A percentile compares a stretch with the other conserved stretches of the same genome.
phyloP scores from a whole-genome alignment of 2,113 vertebrate species.

The Sphyrna mokarran region DNA sequence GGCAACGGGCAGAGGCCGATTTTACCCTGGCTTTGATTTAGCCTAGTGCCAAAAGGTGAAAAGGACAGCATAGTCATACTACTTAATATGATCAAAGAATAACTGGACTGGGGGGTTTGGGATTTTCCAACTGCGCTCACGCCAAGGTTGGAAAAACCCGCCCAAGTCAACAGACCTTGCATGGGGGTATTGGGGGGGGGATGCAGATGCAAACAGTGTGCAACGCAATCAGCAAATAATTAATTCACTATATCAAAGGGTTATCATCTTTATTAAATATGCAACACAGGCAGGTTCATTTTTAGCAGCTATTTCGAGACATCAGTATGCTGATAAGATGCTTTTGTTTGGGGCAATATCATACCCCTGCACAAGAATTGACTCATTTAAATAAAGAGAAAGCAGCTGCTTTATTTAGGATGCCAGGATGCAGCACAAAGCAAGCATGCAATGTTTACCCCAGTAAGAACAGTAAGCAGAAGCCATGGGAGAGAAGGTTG shows the following conservation, averaged over 20 bases:
- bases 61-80: background rate
- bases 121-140: no score
- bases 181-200: background rate
- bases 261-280: background rate
- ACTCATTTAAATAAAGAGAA: background rate
- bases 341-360: background rate
- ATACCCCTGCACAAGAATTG: background rate
- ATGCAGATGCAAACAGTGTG: background rate
- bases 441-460: background rate
- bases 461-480: background rate
- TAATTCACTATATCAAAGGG: background rate
- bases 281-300: background rate
- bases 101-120: background rate
- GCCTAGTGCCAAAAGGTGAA: background rate
- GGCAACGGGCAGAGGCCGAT: background rate
- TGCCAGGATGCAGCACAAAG: background rate
- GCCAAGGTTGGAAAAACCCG: no score
- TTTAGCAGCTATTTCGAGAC: background rate
- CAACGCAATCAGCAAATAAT: background rate
- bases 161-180: no score
- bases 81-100: background rate
- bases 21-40: background rate
- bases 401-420: background rate
- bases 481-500: background rate
- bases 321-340: background rate